A percentile compares a stretch with the other conserved stretches of the same genome.
Evolutionary conservation across 53 echinoderm and acorn worm genomes (phyloP).

Genomic region (Henricia sp.): DNA sequence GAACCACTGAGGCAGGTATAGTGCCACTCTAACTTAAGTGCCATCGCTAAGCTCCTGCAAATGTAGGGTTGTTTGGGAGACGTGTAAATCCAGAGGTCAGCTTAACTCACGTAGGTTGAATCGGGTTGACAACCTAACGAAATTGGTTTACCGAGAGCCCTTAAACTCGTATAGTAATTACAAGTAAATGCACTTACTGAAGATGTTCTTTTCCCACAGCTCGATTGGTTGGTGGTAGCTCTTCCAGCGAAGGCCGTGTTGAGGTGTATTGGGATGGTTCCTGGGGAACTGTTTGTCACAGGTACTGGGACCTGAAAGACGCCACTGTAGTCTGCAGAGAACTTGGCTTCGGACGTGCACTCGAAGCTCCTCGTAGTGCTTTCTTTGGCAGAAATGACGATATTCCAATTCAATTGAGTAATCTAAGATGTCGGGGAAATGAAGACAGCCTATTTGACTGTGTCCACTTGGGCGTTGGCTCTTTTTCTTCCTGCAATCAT

Average conservation of each 20-base stretch:
- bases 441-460: conserved; percentile 14
- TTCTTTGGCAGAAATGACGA: neutral
- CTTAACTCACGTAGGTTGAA: too few species aligned
- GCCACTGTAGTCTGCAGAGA: conserved; percentile 52
- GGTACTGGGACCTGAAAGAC: conserved; percentile 35
- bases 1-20: neutral
- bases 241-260: conserved; percentile 43
- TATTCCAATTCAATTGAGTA: neutral
- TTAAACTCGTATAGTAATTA: neutral
- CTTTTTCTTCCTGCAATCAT: neutral
- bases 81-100: too few species aligned
- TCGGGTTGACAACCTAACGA: too few species aligned
- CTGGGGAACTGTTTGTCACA: conserved; percentile 57
- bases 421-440: conserved; percentile 3
- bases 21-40: neutral
- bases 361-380: neutral
- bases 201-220: conserved; percentile 1
- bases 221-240: conserved; percentile 36
- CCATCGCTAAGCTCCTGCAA: neutral
- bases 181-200: neutral
- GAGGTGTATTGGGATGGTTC: conserved; percentile 36
- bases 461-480: neutral
- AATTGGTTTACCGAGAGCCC: neutral
- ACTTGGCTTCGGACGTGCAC: conserved; percentile 28
- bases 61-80: too few species aligned